These are phyloP conservation scores for Gobio occitaniae DNA, from an alignment of 2,797 vertebrate species.

Conservation along the genomic window DNA sequence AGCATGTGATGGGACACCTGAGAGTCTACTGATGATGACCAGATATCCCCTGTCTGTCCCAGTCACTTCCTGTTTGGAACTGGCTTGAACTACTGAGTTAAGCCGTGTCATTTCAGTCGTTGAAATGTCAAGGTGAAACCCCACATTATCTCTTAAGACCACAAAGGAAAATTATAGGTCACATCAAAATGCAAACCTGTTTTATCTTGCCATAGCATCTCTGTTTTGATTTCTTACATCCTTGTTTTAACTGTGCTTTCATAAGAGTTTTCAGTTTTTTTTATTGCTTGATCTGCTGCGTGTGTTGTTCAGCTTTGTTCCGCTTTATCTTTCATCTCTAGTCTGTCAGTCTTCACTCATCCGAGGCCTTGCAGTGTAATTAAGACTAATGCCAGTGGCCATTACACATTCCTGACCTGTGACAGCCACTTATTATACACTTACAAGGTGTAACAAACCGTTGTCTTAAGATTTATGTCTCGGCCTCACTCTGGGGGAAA, in stretches of 20 bases:
- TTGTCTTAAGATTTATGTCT: constrained; percentile 61
- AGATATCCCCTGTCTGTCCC: constrained; percentile 11
- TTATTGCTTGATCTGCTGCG: constrained; percentile 42
- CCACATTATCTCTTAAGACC: constrained; percentile 20
- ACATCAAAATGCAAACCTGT: constrained; percentile 12
- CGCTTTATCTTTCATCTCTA: constrained; percentile 67
- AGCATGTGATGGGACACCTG: constrained; percentile 32
- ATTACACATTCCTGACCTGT: constrained; percentile 71
- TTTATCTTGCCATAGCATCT: constrained; percentile 33
- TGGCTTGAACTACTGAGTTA: constrained; percentile 27
- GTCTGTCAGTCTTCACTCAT: constrained; percentile 68
- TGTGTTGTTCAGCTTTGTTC: constrained; percentile 58
- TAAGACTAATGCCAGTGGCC: constrained; percentile 69
- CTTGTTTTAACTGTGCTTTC: constrained; percentile 20
- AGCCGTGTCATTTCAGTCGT: constrained; percentile 28
- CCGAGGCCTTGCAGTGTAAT: constrained; percentile 68
- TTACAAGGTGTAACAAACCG: constrained; percentile 69
- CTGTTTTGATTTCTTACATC: constrained; percentile 24
- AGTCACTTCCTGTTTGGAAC: constrained; percentile 24
- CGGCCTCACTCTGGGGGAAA: constrained; percentile 51
- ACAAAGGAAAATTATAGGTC: constrained; percentile 20
- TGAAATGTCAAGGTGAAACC: constrained; percentile 12
- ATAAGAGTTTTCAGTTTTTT: constrained; percentile 5
- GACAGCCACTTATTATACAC: constrained; percentile 77
- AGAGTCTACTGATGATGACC: constrained; percentile 28